A percentile compares a stretch with the other conserved stretches of the same genome.
Conservation (phyloP, 1,140 invertebrate species). For the Drosophila tsacasi region DNA sequence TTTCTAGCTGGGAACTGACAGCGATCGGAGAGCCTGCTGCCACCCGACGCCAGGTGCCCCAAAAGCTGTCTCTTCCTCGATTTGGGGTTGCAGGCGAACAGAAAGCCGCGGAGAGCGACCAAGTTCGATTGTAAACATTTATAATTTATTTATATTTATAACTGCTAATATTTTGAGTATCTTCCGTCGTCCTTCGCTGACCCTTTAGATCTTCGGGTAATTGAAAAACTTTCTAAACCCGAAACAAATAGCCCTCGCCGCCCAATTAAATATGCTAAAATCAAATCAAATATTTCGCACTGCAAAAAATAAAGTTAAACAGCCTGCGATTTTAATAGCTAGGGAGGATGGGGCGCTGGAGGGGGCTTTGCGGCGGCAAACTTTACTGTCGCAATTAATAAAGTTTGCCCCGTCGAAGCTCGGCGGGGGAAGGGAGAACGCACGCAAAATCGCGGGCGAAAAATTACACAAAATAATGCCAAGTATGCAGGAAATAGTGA, state of each 20-base stretch:
- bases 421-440: background rate
- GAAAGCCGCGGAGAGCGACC: too few species aligned
- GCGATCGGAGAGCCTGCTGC: background rate
- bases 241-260: background rate
- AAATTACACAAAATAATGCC: slow-evolving; percentile 25
- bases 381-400: slow-evolving; percentile 79
- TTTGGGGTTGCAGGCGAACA: too few species aligned
- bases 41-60: too few species aligned
- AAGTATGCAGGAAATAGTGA: slow-evolving; percentile 3
- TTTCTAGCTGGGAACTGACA: background rate
- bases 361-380: slow-evolving; percentile 34
- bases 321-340: slow-evolving; percentile 15
- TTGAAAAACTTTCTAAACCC: slow-evolving; percentile 6
- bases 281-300: slow-evolving; percentile 48
- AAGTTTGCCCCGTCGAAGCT: slow-evolving; percentile 57
- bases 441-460: background rate
- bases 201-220: background rate
- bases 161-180: too few species aligned
- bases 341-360: slow-evolving; percentile 1
- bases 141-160: too few species aligned
- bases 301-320: slow-evolving; percentile 18
- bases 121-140: too few species aligned
- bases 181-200: too few species aligned
- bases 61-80: too few species aligned
- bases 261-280: slow-evolving; percentile 69